These are phyloP conservation scores for Uria lomvia DNA, from an alignment of 2,113 vertebrate genomes.

Conservation along the genomic window DNA sequence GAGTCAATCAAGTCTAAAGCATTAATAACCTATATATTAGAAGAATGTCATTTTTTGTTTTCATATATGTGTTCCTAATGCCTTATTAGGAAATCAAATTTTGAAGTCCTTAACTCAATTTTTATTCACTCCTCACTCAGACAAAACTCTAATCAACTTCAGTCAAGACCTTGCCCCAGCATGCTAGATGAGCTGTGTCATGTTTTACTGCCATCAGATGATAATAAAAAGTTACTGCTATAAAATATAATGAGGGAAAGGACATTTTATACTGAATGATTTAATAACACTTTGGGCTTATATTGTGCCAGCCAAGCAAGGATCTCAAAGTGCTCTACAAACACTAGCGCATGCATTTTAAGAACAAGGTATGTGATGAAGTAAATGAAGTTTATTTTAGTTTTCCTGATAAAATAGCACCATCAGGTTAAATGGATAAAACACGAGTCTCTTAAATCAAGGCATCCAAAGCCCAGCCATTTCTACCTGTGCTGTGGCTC, in stretches of 20 bases:
- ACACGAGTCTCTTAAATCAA: fast-evolving
- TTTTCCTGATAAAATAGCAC: background rate
- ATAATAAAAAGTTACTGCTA: background rate
- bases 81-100: background rate
- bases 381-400: background rate
- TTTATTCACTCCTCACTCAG: slow-evolving; percentile 41
- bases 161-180: background rate
- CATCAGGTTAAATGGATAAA: background rate
- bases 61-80: background rate
- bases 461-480: background rate
- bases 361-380: background rate
- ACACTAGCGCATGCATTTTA: background rate
- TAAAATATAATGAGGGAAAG: slow-evolving; percentile 38
- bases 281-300: background rate
- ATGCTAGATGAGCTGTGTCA: slow-evolving; percentile 34
- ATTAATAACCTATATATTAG: background rate
- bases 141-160: slow-evolving; percentile 2
- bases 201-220: slow-evolving; percentile 13
- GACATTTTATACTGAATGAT: slow-evolving; percentile 15
- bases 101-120: slow-evolving; percentile 8
- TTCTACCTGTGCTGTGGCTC: fast-evolving
- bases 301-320: background rate
- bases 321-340: background rate
- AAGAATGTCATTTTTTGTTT: background rate
- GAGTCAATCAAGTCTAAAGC: background rate